phyloP scores from a whole-genome alignment of 2,113 vertebrate genomes.

The Heteronetta atricapilla region DNA sequence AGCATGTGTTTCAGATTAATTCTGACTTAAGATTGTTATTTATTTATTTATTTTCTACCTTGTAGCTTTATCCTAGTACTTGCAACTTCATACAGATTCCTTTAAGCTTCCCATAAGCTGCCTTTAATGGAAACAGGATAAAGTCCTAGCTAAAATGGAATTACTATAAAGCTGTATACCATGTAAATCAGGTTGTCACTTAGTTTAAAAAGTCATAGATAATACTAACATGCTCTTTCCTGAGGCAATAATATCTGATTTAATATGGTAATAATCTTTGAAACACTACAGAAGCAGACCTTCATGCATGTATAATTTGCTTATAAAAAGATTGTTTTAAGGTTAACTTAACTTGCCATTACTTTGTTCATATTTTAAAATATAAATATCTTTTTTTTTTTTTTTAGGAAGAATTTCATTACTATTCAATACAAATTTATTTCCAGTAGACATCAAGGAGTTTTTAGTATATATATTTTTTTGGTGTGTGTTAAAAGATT shows the following conservation, averaged over 20 bases:
- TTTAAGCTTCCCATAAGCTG: not conserved
- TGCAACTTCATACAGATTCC: not conserved
- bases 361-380: not conserved
- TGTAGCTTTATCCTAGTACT: not conserved
- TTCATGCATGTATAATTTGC: not conserved
- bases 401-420: constrained; percentile 29
- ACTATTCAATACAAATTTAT: constrained; percentile 30
- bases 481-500: constrained; percentile 51
- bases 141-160: constrained; percentile 24
- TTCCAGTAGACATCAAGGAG: not conserved
- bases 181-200: constrained; percentile 49
- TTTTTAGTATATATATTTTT: not conserved
- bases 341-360: not conserved
- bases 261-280: constrained; percentile 25
- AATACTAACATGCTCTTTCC: not conserved
- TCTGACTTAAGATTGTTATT: not conserved
- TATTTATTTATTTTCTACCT: not conserved
- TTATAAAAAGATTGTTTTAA: not conserved
- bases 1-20: not conserved
- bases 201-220: constrained; percentile 44
- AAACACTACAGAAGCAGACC: not conserved
- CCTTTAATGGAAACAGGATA: constrained; percentile 2
- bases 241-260: constrained; percentile 13
- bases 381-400: constrained; percentile 28
- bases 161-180: constrained; percentile 1